Evolutionary conservation across 2,888 invertebrate species (phyloP).

Genomic region (Eremobia ochroleuca): DNA sequence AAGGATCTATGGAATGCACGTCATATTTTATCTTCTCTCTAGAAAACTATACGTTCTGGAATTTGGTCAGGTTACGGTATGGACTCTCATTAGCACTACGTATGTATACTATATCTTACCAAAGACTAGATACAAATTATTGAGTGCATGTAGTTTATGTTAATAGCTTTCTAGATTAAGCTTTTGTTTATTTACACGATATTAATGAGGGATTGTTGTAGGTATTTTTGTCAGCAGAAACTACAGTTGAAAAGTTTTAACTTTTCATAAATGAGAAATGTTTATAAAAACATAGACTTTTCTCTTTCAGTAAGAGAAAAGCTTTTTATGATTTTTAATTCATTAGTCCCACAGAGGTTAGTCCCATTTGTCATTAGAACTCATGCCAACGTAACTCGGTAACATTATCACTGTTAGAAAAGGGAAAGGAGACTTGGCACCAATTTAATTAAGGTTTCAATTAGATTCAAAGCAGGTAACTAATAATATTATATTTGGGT

Average conservation of each 20-base stretch:
- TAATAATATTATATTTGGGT: neutral
- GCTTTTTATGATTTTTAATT: neutral
- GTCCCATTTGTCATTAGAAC: constrained; percentile 3
- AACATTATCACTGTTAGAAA: constrained; percentile 41
- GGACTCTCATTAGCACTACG: neutral
- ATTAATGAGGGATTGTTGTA: too few relatives aligned
- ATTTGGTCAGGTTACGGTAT: neutral
- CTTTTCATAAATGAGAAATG: neutral
- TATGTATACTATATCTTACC: neutral
- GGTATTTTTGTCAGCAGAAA: neutral
- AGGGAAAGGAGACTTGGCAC: constrained; percentile 33
- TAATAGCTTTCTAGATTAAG: neutral
- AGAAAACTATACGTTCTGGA: neutral
- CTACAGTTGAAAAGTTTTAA: neutral
- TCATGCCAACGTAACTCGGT: constrained; percentile 28
- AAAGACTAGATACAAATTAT: neutral
- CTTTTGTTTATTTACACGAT: constrained; percentile 3
- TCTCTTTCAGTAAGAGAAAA: neutral
- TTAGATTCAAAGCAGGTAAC: constrained; percentile 25
- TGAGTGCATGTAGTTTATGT: neutral
- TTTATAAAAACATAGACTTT: neutral
- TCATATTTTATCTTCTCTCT: constrained; percentile 26
- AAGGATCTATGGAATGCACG: constrained; percentile 61
- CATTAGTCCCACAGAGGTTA: neutral
- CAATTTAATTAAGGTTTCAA: constrained; percentile 13